Evolutionary conservation across 2,113 vertebrate genomes (phyloP).

Genomic region (Piaya cayana): DNA sequence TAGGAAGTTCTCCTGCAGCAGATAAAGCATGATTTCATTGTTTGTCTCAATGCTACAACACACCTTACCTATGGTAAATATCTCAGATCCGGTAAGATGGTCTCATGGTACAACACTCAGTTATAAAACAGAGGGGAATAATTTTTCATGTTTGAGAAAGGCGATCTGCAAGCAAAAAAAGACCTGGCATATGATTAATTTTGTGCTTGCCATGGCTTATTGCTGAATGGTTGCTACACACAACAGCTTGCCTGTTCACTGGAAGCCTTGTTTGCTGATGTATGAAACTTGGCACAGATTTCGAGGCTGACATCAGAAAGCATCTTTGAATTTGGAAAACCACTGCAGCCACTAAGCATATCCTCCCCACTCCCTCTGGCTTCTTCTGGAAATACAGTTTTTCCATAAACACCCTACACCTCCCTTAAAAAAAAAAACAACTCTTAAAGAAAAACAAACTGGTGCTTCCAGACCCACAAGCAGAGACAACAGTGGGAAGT

Average conservation of each 20-base stretch:
- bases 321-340: conserved; percentile 16
- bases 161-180: neutral
- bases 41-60: neutral
- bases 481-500: conserved; percentile 19
- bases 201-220: neutral
- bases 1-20: neutral
- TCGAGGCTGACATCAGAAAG: neutral
- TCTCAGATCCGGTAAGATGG: neutral
- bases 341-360: neutral
- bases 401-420: neutral
- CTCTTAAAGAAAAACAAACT: neutral
- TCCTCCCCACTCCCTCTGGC: neutral
- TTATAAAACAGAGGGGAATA: neutral
- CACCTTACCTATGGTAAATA: neutral
- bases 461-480: neutral
- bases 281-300: conserved; percentile 37
- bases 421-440: neutral
- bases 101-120: neutral
- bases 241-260: conserved; percentile 44
- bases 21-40: neutral
- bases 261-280: conserved; percentile 27
- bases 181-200: neutral
- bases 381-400: conserved; percentile 22
- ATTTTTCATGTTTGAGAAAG: neutral
- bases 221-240: conserved; percentile 39